Conservation (phyloP, 2,888 invertebrate genomes). For the Busseola fusca region DNA sequence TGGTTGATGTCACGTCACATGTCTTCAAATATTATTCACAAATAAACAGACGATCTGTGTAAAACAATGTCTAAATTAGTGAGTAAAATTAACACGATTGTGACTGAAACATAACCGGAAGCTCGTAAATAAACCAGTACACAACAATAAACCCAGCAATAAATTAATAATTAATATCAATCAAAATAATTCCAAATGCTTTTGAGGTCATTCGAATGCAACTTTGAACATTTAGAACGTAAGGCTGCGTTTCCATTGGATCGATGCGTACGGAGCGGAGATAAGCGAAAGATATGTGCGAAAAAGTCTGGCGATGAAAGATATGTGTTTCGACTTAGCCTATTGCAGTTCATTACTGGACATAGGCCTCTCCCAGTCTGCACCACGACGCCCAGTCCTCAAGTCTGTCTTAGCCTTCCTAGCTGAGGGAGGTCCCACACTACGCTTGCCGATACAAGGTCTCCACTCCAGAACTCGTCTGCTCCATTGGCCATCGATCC, state of each 20-base stretch:
- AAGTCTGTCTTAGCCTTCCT: too few relatives aligned
- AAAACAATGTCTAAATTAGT: neutral
- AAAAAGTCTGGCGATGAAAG: neutral
- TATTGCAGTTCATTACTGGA: too few relatives aligned
- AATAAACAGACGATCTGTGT: neutral
- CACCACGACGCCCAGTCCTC: too few relatives aligned
- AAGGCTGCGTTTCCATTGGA: neutral
- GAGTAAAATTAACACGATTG: neutral
- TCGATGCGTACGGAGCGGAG: neutral
- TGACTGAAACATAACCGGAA: neutral
- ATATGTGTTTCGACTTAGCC: too few relatives aligned
- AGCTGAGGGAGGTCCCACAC: too few relatives aligned
- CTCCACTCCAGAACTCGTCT: too few relatives aligned
- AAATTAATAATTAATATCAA: conserved; percentile 18
- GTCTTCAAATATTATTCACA: too few relatives aligned
- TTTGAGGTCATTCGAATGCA: conserved; percentile 1
- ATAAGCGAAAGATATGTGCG: neutral
- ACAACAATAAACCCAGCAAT: neutral
- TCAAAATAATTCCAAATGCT: conserved; percentile 14
- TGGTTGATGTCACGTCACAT: too few relatives aligned
- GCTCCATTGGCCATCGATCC: too few relatives aligned
- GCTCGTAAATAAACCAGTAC: neutral
- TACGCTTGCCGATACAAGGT: too few relatives aligned
- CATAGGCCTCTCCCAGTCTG: too few relatives aligned
- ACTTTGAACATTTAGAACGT: conserved; percentile 10